Evolutionary conservation across 2,797 vertebrate genomes (phyloP).

Genomic region (Cirrhinus mrigala): DNA sequence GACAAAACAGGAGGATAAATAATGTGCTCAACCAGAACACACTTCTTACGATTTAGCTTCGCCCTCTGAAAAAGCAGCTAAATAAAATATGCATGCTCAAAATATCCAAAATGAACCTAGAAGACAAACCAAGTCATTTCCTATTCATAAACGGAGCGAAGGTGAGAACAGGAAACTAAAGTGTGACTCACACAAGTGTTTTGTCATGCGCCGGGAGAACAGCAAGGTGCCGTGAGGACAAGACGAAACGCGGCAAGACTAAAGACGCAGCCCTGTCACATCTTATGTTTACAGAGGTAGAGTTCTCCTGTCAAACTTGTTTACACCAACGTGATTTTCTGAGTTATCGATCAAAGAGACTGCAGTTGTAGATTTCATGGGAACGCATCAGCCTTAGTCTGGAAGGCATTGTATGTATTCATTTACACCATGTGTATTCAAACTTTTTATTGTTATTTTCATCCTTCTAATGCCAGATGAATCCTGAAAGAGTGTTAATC

Average conservation of each 20-base stretch:
- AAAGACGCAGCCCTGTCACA: conserved; percentile 4
- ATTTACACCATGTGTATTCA: background rate
- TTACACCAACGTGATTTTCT: conserved; percentile 20
- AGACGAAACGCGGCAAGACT: background rate
- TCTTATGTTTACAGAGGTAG: conserved; percentile 42
- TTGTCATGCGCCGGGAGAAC: conserved; percentile 6
- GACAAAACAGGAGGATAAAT: background rate
- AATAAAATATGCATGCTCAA: conserved; percentile 12
- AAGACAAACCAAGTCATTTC: conserved; percentile 20
- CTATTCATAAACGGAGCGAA: background rate
- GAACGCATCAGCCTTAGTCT: background rate
- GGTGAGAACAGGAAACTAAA: background rate
- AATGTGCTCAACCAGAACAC: background rate
- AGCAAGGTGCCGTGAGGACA: background rate
- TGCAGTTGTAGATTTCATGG: conserved; percentile 23
- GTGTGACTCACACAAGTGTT: background rate
- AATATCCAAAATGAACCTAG: conserved; percentile 12
- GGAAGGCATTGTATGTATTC: background rate
- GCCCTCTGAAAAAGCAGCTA: background rate
- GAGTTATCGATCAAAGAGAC: conserved; percentile 7
- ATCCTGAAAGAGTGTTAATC: background rate
- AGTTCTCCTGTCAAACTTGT: conserved; percentile 31
- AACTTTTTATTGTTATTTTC: background rate
- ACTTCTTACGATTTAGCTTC: background rate
- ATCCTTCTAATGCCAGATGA: conserved; percentile 1